Percentiles rank a stretch among this genome's conserved stretches.
Conservation (phyloP, 2,888 invertebrate species). For the Lissonota sp. region DNA sequence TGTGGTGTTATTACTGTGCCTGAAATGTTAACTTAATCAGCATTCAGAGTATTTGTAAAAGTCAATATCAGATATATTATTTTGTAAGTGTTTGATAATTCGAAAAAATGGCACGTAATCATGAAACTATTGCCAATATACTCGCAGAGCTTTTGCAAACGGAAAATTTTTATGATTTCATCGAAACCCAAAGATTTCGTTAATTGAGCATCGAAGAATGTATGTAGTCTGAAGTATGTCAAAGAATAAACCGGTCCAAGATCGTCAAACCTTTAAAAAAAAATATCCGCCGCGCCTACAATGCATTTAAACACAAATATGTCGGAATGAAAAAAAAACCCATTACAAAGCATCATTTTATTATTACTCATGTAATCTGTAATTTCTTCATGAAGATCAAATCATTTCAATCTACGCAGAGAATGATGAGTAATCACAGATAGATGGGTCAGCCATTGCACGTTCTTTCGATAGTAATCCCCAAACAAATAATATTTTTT, state of each 20-base stretch:
- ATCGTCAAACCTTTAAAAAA: not conserved
- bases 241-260: not conserved
- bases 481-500: not conserved
- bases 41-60: no score
- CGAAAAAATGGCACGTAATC: no score
- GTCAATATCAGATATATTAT: no score
- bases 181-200: no score
- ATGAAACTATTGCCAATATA: no score
- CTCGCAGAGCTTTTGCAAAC: no score
- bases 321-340: not conserved
- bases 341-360: not conserved
- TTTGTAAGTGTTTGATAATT: no score
- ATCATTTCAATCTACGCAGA: not conserved
- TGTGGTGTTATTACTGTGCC: no score
- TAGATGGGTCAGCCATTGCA: not conserved
- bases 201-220: no score
- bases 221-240: not conserved
- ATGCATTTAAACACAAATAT: not conserved
- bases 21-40: no score
- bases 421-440: not conserved
- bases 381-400: not conserved
- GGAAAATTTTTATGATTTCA: no score
- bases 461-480: not conserved
- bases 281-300: constrained; percentile 5
- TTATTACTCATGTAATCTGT: no score